Base-by-base conservation (phyloP, 1,140 invertebrate genomes). In the Hyphantria cunea region DNA sequence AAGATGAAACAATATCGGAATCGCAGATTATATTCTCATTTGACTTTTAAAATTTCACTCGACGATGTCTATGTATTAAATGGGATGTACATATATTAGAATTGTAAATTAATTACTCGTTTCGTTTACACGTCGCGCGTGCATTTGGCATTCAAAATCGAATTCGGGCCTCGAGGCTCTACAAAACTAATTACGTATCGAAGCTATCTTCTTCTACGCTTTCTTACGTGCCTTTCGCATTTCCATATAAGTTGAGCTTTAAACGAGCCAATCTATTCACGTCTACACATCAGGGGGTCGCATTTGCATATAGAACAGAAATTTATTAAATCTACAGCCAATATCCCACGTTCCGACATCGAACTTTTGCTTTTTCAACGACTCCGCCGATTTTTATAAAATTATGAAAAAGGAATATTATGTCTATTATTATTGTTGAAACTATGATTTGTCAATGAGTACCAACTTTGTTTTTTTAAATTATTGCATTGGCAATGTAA, bases 281-380 rank as follows among this genome's bases (percentile, higher is more conserved):
- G 87, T 90, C 86, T 90, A 90, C 86, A 90, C 87, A 90, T 90
- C 87, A 90, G 87, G 84, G 84, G 84, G 84, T 80, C 87, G 74
- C 83, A 90, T 90, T 90, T 90, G 86, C 87, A 90, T 90, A 89
- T 90, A 89, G 86, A 90, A 86, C 83, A 90, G 86, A 89, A 89
- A 90, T 90, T 90, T 87, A 90, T 89, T 90, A 90, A 90, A 90
- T 90, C 87, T 88, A 89, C 86, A 84, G 82, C 84, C 87, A 90
- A 90, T 90, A 90, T 90, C 76, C 82, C 81, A 78, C 82, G 87
- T 83, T 84, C 79, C 80, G 77, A 87, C 82, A 87, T 86, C 82
- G 83, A 86, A 87, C 83, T 88, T 84, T 86, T 79, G 81, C 84
- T 83, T 84, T 83, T 86, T 80, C 74, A 70, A 76, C 80, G 75